A percentile compares a stretch with the other conserved stretches of the same genome.
Evolutionary conservation across 2,113 vertebrate genomes (phyloP).

Genomic region (Pterocles gutturalis): DNA sequence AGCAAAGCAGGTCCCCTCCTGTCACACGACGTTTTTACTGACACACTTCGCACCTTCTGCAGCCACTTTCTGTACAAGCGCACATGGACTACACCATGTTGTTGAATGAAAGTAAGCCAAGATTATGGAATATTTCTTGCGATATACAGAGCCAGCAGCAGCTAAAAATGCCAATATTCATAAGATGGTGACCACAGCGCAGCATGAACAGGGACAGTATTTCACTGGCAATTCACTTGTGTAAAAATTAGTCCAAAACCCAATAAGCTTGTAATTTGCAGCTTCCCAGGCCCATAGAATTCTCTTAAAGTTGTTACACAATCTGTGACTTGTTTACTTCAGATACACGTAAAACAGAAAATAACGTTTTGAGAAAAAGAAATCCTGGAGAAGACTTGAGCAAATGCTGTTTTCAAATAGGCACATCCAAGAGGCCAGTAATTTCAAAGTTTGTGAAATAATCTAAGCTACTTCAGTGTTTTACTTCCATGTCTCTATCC

Average conservation of each 20-base stretch:
- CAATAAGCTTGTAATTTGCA: not conserved
- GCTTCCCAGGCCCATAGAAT: not conserved
- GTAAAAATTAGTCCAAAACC: not conserved
- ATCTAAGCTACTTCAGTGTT: not conserved
- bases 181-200: not conserved
- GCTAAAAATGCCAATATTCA: not conserved
- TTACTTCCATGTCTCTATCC: not conserved
- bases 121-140: not conserved
- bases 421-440: not conserved
- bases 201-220: not conserved
- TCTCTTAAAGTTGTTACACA: not conserved
- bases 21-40: not conserved
- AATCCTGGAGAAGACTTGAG: not conserved
- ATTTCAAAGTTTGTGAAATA: not conserved
- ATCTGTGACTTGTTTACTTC: not conserved
- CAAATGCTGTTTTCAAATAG: not conserved
- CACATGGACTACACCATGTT: accelerated
- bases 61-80: accelerated
- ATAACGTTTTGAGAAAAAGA: not conserved
- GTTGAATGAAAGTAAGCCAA: not conserved
- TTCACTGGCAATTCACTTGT: not conserved
- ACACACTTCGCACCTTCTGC: not conserved
- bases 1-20: not conserved
- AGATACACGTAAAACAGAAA: not conserved
- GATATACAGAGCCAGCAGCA: not conserved